Evolutionary conservation across 2,888 invertebrate genomes (phyloP).

Genomic region (Drosophila cracens): DNA sequence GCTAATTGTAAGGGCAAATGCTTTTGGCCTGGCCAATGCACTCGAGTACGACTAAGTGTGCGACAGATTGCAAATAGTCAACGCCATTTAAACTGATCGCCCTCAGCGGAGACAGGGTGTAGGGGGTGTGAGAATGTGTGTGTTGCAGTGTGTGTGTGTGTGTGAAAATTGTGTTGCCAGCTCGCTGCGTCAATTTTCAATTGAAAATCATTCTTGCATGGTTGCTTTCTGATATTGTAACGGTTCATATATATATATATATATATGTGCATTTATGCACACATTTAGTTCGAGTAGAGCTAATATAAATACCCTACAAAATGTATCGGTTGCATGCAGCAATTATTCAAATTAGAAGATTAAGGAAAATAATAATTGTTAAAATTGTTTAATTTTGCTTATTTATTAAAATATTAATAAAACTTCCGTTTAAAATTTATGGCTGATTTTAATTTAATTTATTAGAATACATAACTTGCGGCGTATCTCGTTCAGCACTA

Average conservation of each 20-base stretch:
- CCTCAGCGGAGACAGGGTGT: constrained; percentile 17
- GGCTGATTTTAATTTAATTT: not conserved
- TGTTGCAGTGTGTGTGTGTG: not conserved
- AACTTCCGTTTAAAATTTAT: not conserved
- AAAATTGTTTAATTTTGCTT: not conserved
- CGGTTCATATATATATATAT: constrained; percentile 5
- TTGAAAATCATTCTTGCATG: constrained; percentile 66
- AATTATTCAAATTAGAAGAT: not conserved
- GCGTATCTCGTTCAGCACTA: not conserved
- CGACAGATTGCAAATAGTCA: constrained; percentile 64
- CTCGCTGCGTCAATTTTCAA: constrained; percentile 64
- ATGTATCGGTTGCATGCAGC: not conserved
- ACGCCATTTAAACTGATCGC: constrained; percentile 60
- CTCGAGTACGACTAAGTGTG: constrained; percentile 50
- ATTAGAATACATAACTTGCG: constrained; percentile 10
- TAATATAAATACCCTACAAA: constrained; percentile 10
- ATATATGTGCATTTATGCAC: not conserved
- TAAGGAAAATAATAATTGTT: not conserved
- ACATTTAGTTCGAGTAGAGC: constrained; percentile 3
- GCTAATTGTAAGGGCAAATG: constrained; percentile 41
- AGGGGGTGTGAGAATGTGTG: no score
- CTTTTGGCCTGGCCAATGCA: constrained; percentile 40
- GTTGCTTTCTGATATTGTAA: constrained; percentile 46
- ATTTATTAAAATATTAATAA: not conserved
- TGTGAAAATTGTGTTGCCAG: constrained; percentile 58